Percentiles rank a stretch among this genome's conserved stretches.
Evolutionary conservation across 2,888 invertebrate species (phyloP).

Genomic region (Drosophila tanythrix): DNA sequence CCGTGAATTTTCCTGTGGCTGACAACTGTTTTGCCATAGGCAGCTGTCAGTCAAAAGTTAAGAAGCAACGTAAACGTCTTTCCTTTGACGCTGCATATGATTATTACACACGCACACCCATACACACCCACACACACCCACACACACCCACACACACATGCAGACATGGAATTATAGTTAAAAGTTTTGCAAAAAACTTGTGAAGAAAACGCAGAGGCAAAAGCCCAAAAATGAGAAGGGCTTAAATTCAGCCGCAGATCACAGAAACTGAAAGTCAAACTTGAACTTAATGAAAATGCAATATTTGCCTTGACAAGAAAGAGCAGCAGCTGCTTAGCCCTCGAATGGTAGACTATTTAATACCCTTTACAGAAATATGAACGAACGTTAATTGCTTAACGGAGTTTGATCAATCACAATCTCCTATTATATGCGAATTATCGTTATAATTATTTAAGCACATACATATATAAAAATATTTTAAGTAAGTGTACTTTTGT

Average conservation of each 20-base stretch:
- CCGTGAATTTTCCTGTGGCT: conserved; percentile 25
- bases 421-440: background rate
- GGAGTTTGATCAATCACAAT: background rate
- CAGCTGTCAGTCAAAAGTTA: conserved; percentile 60
- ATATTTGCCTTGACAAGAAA: conserved; percentile 48
- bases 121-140: background rate
- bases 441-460: background rate
- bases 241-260: conserved; percentile 45
- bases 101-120: conserved; percentile 36
- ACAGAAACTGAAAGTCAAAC: conserved; percentile 60
- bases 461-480: background rate
- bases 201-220: conserved; percentile 47
- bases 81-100: conserved; percentile 42
- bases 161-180: conserved; percentile 30
- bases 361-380: conserved; percentile 4
- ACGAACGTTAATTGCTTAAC: background rate
- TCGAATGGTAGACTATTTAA: conserved; percentile 13
- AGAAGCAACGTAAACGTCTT: conserved; percentile 16
- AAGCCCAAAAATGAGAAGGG: conserved; percentile 16
- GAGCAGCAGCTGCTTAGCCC: conserved; percentile 14
- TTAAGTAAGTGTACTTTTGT: background rate
- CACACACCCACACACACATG: background rate
- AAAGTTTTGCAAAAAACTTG: conserved; percentile 58
- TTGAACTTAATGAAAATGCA: conserved; percentile 65
- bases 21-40: conserved; percentile 52